Conservation (phyloP, 2,113 vertebrate genomes). For the Taxidea taxus region DNA sequence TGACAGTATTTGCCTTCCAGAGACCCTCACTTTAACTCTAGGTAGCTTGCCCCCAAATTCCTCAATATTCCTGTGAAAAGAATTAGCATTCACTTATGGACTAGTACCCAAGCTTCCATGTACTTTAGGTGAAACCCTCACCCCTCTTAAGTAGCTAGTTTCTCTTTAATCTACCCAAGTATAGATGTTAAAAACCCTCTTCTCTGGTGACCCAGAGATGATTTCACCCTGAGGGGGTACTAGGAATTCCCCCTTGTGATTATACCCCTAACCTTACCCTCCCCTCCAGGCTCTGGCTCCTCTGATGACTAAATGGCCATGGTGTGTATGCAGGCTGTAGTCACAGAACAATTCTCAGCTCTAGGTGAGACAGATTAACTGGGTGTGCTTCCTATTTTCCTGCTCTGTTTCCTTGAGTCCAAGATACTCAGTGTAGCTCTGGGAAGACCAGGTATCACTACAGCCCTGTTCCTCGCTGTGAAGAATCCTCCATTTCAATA, state of each 20-base stretch:
- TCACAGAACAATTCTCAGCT: background rate
- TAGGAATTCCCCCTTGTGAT: background rate
- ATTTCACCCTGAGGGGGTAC: background rate
- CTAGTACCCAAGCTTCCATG: background rate
- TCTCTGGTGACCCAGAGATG: background rate
- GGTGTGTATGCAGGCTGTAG: background rate
- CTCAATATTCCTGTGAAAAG: background rate
- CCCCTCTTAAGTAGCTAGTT: background rate
- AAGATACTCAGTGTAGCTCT: background rate
- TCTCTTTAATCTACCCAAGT: background rate
- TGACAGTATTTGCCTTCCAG: background rate
- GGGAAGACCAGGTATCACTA: background rate
- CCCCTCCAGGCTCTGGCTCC: background rate
- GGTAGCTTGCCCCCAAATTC: background rate
- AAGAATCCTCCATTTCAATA: background rate
- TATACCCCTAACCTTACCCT: background rate
- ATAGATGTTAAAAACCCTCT: background rate
- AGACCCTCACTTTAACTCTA: background rate
- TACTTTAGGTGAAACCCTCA: background rate
- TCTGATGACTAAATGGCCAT: background rate
- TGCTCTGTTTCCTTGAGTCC: background rate
- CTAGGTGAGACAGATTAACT: background rate
- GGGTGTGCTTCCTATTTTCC: background rate
- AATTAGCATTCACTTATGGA: background rate
- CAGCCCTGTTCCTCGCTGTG: background rate